Base-by-base conservation (phyloP, 2,888 invertebrate species). In the Philonicus albiceps region DNA sequence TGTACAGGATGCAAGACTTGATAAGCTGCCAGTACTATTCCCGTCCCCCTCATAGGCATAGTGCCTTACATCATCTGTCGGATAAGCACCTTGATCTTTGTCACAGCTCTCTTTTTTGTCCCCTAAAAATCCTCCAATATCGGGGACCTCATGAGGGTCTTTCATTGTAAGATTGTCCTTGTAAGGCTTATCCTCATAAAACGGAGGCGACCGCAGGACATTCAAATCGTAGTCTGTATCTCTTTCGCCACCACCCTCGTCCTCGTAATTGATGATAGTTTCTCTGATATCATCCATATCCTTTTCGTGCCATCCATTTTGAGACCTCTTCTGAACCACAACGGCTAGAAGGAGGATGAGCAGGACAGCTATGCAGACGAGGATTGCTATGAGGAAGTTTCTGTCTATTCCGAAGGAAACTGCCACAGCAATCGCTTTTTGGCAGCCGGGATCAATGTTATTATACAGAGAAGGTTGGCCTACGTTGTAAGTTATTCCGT, bases 11-110 rank as follows among this genome's bases (percentile, higher is more conserved):
- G 97, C 97, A 89, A 98, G 93, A 74, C 98, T 97, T 84, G 98
- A 98, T 30, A 99, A 94, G 11, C 98, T 98, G 89, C 98, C 98
- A 89, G 97, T 97, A 19, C 96, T 95, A 91, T 98, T 98, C 89
- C 98, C 98, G 91, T 97, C 98, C 75, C 99, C 99, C 93, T 99
- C 99, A 91, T 99, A 99, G 86, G 98, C 98, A 92, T 99, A 99
- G 92, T 99, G 97, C 87, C 99, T 95, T 27, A 99, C 97, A 92
- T 99, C 99, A 92, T 99, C 99, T 91, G 97, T 97, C 0, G 98
- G 98, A 90, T 96, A 95, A 89, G 97, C 97, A 90, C 97, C 96
- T 1, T 97, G 97, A 92, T 99, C 99, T 88, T 97, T 95, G 93
- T 98, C 98, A 89, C 98, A 96, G 88, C 96, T 95, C 88, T 96